Evolutionary conservation across 2,888 invertebrate species (phyloP).

Genomic region (Flexamia atlantica): DNA sequence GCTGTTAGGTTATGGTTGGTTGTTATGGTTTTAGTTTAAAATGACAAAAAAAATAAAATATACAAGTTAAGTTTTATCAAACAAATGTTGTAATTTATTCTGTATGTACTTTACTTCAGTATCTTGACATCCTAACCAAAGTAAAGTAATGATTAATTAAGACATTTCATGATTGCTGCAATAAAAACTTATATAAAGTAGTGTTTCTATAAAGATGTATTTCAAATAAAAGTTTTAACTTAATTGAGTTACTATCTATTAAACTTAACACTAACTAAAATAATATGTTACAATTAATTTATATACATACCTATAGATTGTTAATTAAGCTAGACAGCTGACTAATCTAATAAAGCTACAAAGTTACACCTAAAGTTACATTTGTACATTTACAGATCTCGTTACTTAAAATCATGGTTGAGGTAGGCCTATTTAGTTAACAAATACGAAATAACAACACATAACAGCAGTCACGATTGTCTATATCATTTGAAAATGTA

Average conservation of each 20-base stretch:
- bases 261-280: neutral
- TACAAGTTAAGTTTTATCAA: too few species aligned
- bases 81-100: too few species aligned
- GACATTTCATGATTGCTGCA: too few species aligned
- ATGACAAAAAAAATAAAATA: too few species aligned
- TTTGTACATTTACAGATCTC: neutral
- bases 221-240: slow-evolving; percentile 1
- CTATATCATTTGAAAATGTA: neutral
- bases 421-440: slow-evolving; percentile 25
- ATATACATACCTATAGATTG: neutral
- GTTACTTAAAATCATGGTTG: neutral
- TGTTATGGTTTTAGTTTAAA: too few species aligned
- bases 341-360: slow-evolving; percentile 39
- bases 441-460: slow-evolving; percentile 2
- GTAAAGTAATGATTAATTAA: too few species aligned
- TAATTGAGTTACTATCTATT: neutral
- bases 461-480: neutral
- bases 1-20: too few species aligned
- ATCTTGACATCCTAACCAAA: too few species aligned
- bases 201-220: too few species aligned
- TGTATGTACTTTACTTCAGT: too few species aligned
- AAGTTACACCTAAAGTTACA: neutral
- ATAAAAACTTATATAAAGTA: too few species aligned
- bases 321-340: neutral
- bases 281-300: neutral